Evolutionary conservation across 2,888 invertebrate genomes (phyloP).

Genomic region (Pachydiplax longipennis): DNA sequence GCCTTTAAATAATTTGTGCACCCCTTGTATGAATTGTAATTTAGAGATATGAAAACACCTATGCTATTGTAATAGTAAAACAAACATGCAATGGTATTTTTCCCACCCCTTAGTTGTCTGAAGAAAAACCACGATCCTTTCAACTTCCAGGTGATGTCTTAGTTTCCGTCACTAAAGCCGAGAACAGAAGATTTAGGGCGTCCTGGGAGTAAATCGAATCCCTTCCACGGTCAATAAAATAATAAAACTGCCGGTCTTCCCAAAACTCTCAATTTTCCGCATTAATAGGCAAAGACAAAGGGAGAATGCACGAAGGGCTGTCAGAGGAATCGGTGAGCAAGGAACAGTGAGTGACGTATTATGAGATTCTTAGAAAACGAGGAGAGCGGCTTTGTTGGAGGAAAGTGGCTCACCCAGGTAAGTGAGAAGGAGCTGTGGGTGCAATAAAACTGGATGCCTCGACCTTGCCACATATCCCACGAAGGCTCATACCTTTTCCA

Average conservation of each 20-base stretch:
- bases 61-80: too few species aligned
- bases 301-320: neutral
- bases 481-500: neutral
- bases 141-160: neutral
- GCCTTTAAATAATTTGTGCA: too few species aligned
- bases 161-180: neutral
- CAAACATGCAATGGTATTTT: too few species aligned
- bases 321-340: neutral
- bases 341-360: neutral
- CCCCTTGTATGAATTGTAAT: too few species aligned
- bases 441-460: conserved; percentile 6
- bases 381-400: neutral
- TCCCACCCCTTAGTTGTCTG: too few species aligned
- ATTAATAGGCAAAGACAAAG: neutral
- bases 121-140: neutral
- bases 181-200: neutral
- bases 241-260: conserved; percentile 14
- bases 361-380: neutral
- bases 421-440: neutral
- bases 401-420: neutral
- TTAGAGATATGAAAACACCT: too few species aligned
- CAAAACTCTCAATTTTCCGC: conserved; percentile 31
- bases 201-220: neutral
- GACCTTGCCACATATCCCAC: neutral
- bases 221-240: neutral